Conservation (phyloP, 1,140 invertebrate genomes). For the Zophobas morio region DNA sequence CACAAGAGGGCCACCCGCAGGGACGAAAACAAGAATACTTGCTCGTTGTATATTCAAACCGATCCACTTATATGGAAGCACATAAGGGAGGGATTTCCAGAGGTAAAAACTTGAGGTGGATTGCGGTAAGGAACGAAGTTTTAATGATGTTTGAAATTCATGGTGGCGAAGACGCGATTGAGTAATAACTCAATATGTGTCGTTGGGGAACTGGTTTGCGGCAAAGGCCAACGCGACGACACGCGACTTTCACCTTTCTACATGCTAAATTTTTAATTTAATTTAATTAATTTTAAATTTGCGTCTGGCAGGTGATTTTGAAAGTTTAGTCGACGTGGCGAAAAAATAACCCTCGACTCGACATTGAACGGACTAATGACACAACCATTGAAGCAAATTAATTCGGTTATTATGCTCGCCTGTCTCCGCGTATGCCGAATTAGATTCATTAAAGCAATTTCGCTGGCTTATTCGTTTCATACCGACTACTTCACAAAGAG, state of each 20-base stretch:
- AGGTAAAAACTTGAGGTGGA: conserved; percentile 67
- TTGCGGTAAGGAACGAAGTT: background rate
- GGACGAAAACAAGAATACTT: conserved; percentile 86
- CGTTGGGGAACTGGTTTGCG: background rate
- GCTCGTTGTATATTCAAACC: conserved; percentile 97
- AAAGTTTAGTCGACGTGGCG: too few relatives aligned
- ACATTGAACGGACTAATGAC: background rate
- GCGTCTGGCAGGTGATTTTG: too few relatives aligned
- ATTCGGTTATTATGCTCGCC: background rate
- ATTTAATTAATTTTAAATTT: too few relatives aligned
- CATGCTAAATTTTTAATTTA: too few relatives aligned
- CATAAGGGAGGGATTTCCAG: conserved; percentile 81
- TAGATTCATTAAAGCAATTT: conserved; percentile 30
- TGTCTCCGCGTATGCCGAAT: background rate
- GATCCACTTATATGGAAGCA: conserved; percentile 98
- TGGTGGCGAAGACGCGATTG: background rate
- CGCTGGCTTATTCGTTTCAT: conserved; percentile 22
- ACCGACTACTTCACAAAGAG: background rate
- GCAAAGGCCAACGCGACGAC: conserved; percentile 2
- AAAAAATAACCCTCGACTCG: background rate
- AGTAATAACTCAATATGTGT: background rate
- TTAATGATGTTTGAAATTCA: conserved; percentile 31
- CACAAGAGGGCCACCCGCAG: conserved; percentile 60
- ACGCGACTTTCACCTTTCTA: too few relatives aligned
- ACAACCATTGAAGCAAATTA: background rate